Conservation (phyloP, 2,113 vertebrate genomes). For the Passer domesticus region DNA sequence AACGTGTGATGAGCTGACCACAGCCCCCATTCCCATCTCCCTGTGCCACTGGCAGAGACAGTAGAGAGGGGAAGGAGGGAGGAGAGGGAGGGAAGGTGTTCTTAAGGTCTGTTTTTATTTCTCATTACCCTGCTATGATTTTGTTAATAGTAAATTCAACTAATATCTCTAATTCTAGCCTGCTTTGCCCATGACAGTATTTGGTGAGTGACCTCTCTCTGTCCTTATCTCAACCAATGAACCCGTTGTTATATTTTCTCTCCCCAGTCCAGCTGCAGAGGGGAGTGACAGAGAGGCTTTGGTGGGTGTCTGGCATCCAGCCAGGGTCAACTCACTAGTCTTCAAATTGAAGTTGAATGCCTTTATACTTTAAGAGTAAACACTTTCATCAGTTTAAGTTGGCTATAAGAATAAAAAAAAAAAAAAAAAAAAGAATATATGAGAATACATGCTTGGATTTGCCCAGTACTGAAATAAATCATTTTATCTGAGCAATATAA, state of each 20-base stretch:
- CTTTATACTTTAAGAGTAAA: neutral
- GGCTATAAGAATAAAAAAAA: neutral
- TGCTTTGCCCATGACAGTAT: neutral
- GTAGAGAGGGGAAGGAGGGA: neutral
- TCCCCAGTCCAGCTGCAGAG: neutral
- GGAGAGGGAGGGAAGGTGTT: neutral
- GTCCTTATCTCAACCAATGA: neutral
- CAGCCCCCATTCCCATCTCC: neutral
- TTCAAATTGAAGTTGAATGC: neutral
- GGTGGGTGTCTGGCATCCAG: neutral
- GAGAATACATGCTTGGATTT: neutral
- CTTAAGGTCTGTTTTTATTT: neutral
- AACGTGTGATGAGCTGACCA: rapidly evolving
- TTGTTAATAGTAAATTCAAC: neutral
- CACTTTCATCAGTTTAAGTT: neutral
- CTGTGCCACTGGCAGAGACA: rapidly evolving
- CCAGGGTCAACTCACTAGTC: neutral
- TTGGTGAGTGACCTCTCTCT: neutral
- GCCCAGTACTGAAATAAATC: neutral
- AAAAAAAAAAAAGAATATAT: neutral
- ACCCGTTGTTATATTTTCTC: neutral
- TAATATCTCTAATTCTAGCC: neutral
- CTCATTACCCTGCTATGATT: neutral
- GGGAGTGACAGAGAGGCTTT: neutral
- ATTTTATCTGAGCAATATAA: neutral